phyloP scores from a whole-genome alignment of 2,113 vertebrate genomes.

The Atrichornis clamosus region DNA sequence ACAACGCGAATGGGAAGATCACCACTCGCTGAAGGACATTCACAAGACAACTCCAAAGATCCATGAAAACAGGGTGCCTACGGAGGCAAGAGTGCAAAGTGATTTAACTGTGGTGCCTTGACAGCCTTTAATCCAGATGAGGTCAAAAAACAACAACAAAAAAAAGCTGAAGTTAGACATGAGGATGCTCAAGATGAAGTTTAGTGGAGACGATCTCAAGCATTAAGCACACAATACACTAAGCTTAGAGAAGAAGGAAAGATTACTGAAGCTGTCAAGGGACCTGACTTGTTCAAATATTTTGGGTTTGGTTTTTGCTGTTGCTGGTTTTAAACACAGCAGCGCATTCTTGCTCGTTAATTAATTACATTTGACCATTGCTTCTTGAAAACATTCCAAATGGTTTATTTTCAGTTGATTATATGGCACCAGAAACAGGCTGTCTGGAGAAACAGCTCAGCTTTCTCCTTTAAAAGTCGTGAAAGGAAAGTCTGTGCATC shows the following conservation, averaged over 20 bases:
- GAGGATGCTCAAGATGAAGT: conserved; percentile 15
- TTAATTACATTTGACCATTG: not conserved
- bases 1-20: not conserved
- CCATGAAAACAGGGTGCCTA: not conserved
- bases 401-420: not conserved
- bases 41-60: not conserved
- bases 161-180: not conserved
- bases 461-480: not conserved
- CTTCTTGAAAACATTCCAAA: not conserved
- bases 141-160: not conserved
- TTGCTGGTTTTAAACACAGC: not conserved
- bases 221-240: not conserved
- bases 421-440: not conserved
- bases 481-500: not conserved
- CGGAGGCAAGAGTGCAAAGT: not conserved
- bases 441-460: not conserved
- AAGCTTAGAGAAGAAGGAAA: not conserved
- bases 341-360: not conserved
- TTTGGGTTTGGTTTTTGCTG: not conserved
- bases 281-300: not conserved
- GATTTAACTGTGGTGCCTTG: not conserved
- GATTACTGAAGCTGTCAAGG: not conserved
- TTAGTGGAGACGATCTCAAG: not conserved
- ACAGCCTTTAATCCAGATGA: not conserved
- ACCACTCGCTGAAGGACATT: not conserved